Percentiles rank a stretch among this genome's conserved stretches.
These are phyloP conservation scores for Rhea pennata DNA, from an alignment of 2,113 vertebrate genomes.

Conservation along the genomic window DNA sequence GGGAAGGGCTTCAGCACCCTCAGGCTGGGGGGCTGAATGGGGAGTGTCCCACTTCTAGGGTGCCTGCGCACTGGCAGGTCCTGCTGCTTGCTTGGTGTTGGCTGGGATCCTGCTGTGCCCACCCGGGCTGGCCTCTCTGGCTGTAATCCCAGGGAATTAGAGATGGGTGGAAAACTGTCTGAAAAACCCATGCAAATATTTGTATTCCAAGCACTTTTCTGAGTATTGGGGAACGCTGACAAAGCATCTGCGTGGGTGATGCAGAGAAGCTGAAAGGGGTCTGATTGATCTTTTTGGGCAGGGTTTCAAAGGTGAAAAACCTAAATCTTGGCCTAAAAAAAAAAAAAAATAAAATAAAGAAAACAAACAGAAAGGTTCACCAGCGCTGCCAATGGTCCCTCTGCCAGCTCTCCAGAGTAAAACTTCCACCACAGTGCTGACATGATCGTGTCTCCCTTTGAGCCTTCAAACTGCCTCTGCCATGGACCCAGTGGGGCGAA, in stretches of 20 bases:
- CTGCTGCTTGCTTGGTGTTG: not conserved
- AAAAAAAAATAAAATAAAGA: not conserved
- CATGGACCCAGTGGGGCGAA: accelerated
- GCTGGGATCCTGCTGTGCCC: not conserved
- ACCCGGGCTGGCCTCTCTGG: accelerated
- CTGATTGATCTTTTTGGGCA: not conserved
- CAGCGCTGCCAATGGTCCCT: not conserved
- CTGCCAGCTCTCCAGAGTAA: not conserved
- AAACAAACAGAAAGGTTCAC: not conserved
- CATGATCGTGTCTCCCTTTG: not conserved
- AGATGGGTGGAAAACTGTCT: not conserved
- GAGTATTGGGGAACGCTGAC: slow-evolving; percentile 8
- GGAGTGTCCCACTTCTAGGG: too few species aligned
- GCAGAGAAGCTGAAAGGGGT: not conserved
- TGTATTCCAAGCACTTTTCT: slow-evolving; percentile 4
- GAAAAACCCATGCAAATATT: slow-evolving; percentile 30
- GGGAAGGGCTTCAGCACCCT: too few species aligned
- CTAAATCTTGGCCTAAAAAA: too few species aligned
- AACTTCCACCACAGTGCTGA: accelerated
- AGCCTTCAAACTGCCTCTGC: not conserved
- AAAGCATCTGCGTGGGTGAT: not conserved
- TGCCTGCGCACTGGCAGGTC: too few species aligned
- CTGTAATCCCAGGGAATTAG: not conserved
- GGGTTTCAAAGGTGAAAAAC: not conserved
- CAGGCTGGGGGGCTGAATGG: too few species aligned